Evolutionary conservation across 2,797 vertebrate species (phyloP), one percentile per base, ranked within the genome.

Genomic region (Onychomys arenicola): DNA sequence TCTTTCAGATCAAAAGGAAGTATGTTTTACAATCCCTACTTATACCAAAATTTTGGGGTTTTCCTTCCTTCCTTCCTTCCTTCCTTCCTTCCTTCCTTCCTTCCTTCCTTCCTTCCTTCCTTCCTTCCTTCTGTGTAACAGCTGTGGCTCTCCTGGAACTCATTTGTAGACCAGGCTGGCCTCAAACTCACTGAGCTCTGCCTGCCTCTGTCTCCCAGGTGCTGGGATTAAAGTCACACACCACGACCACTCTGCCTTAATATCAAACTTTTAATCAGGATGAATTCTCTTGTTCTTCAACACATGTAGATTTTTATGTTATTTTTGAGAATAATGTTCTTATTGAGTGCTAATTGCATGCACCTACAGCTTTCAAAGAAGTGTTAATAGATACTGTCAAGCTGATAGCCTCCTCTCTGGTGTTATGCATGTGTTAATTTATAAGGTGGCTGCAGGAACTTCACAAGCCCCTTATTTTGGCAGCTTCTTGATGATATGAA

Each of bases 401-500:
- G 78, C 81, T 59, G 97, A 97, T 98, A 96, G 97, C 90, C 77
- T 96, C 89, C 49, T 0, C 81, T 97, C 83, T 76, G 23, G 34
- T 29, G 78, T 93, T 97, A 80, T 65, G 46, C 89, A 93, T 7
- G 61, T 97, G 97, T 96, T 98, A 98, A 98, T 98, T 98, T 98
- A 98, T 98, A 98, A 98, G 96, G 98, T 97, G 97, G 97, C 98
- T 97, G 91, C 97, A 95, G 92, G 95, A 96, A 90, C 46, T 98
- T 98, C 95, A 27, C 55, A 65, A 84, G 34, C 21, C 75, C 76
- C 49, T 97, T 73, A 96, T 97, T 96, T 97, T 92, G 59, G 83
- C n/a, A 63, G 46, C 5, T 87, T 5, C 3, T 34, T 94, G 81
- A 57, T 37, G 93, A 95, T 93, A 95, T 95, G 77, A 95, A 61